Conservation (phyloP, 2,888 invertebrate genomes). For the Agrenia bidenticulata region DNA sequence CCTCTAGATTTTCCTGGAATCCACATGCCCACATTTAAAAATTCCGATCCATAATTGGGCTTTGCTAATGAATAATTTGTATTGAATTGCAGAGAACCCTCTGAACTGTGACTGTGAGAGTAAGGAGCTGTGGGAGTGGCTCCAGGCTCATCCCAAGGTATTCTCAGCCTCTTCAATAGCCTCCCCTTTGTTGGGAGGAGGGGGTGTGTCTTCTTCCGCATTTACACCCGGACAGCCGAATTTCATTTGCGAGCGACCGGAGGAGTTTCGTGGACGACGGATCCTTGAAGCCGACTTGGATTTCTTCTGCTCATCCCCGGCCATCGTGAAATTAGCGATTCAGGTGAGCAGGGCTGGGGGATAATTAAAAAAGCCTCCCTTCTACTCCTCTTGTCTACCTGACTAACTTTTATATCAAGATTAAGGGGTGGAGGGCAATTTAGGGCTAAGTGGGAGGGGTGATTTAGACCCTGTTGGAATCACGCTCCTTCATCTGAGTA, state of each 20-base stretch:
- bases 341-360: constrained; percentile 58
- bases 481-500: background rate
- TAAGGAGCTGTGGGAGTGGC: constrained; percentile 89
- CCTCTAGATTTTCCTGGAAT: too few species aligned
- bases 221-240: constrained; percentile 54
- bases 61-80: too few species aligned
- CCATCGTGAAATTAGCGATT: constrained; percentile 79
- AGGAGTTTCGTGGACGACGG: constrained; percentile 71
- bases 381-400: too few species aligned
- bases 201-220: constrained; percentile 48
- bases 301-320: constrained; percentile 79
- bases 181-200: constrained; percentile 2
- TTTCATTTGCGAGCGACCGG: constrained; percentile 79
- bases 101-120: constrained; percentile 86
- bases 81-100: constrained; percentile 79
- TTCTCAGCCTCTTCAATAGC: constrained; percentile 55
- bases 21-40: too few species aligned
- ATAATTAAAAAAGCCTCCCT: background rate
- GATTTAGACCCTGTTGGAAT: background rate
- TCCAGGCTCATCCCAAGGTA: constrained; percentile 81
- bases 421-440: too few species aligned
- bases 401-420: too few species aligned
- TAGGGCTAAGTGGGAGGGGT: background rate
- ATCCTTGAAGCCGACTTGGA: constrained; percentile 78
- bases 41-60: too few species aligned